Conservation (phyloP, 1,140 invertebrate species). For the Pectinophora gossypiella region DNA sequence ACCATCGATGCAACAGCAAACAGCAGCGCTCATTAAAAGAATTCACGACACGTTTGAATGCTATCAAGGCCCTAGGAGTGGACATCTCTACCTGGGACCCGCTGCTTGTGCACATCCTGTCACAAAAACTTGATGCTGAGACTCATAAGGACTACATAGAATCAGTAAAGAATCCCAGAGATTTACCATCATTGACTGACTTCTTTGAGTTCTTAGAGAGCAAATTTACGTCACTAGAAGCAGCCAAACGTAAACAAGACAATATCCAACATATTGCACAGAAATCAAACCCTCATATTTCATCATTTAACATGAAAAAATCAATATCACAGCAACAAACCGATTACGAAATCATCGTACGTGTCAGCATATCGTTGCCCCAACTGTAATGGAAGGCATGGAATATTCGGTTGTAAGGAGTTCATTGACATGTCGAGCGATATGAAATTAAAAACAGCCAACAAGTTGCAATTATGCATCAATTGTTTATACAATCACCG, state of each 20-base stretch:
- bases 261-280: background rate
- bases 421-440: background rate
- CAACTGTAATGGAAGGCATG: background rate
- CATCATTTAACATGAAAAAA: background rate
- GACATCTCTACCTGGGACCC: slow-evolving; percentile 17
- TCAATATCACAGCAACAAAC: background rate
- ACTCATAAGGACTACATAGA: slow-evolving; percentile 13
- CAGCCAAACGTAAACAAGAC: background rate
- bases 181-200: slow-evolving; percentile 16
- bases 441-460: background rate
- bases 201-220: slow-evolving; percentile 20
- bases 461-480: background rate
- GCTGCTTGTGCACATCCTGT: slow-evolving; percentile 15
- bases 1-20: slow-evolving; percentile 17
- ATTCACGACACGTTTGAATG: slow-evolving; percentile 22
- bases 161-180: slow-evolving; percentile 14
- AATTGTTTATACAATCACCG: background rate
- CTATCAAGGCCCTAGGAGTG: slow-evolving; percentile 18
- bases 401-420: background rate
- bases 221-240: slow-evolving; percentile 18
- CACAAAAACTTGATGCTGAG: slow-evolving; percentile 21
- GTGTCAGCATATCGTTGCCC: background rate
- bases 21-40: slow-evolving; percentile 5
- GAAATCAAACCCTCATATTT: background rate
- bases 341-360: background rate